Evolutionary conservation across 2,113 vertebrate species (phyloP), one percentile per base, ranked within the genome.

Genomic region (Bujurquina vittata): DNA sequence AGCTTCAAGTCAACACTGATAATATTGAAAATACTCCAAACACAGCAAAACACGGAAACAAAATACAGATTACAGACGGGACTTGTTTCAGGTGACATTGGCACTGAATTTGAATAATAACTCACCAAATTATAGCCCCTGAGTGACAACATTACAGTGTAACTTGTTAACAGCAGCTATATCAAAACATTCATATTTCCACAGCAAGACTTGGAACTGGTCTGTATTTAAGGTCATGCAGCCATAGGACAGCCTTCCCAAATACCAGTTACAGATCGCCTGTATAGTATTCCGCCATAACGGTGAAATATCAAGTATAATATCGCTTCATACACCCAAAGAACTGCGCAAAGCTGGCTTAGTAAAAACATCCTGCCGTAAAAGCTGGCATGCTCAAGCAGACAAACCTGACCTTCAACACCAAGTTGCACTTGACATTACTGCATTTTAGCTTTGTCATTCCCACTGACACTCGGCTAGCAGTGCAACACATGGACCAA

Each of bases 381-480:
- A 72, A 29, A 31, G 43, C 43, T 69, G 17, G 18, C 43, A 69
- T 29, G 17, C 59, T 35, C 11, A 1, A 31, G 46, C 8, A 37
- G 17, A 31, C 62, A 83, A 94, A 88, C 26, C 90, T 94, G 91
- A 93, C 92, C 92, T 94, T 95, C 91, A 94, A 2, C 58, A 10
- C 37, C 31, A 74, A 22, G 58, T 23, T 76, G 58, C 23, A 72
- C 5, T 31, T 1, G 10, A 35, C 37, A 63, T 54, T n/a, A 2
- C 43, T 63, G 7, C 55, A 56, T 2, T 35, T 73, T 43, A 62
- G 54, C 35, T n/a, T n/a, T 7, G 9, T 40, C 40, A 40, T 4
- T 9, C 15, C 5, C 35, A 15, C 7, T 69, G 18, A 74, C 22
- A 56, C 4, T 23, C 15, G 0, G 8, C 26, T 33, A 56, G 31